Evolutionary conservation across 2,888 invertebrate species (phyloP), one percentile per base, ranked within the genome.

Genomic region (Hoplodrina blanda): DNA sequence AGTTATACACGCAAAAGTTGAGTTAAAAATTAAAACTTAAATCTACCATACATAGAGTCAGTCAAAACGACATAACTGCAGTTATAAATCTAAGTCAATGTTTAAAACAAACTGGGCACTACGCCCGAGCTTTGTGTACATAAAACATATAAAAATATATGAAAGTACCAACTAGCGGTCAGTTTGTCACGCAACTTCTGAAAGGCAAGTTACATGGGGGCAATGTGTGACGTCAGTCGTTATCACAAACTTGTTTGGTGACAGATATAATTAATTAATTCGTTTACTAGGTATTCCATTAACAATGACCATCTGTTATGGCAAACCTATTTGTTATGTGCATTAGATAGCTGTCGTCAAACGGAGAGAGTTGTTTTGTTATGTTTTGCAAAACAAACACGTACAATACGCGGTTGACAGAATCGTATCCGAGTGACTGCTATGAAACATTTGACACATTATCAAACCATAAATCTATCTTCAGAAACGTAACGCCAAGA

Each of bases 61-160:
- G 49, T 76, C 50, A 70, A 65, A 72, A 68, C 30, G 44, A 65
- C 59, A 83, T 60, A 71, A 63, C 85, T 65, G 82, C 79, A 74
- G 78, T 63, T 75, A 78, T 83, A 85, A 80, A 85, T 80, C 73
- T 70, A 57, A 64, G 62, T 66, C 57, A 55, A 60, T 78, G 79
- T 74, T 73, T 71, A 64, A 83, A 75, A 83, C 71, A 73, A 83
- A 83, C 69, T 83, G 85, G 85, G 78, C 81, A 85, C 59, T 60
- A 57, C 62, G 85, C 85, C 78, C 74, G 64, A 56, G 61, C 41
- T 64, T 62, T 62, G 60, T 62, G 53, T 68, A 73, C 56, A 73
- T 73, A 76, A 62, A 69, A 60, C 33, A 61, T 62, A 54, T 50
- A 46, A 41, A 71, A 62, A 60, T 62, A 80, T 60, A 73, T 62